Conservation (phyloP, 2,113 vertebrate genomes). For the Macrotus californicus region DNA sequence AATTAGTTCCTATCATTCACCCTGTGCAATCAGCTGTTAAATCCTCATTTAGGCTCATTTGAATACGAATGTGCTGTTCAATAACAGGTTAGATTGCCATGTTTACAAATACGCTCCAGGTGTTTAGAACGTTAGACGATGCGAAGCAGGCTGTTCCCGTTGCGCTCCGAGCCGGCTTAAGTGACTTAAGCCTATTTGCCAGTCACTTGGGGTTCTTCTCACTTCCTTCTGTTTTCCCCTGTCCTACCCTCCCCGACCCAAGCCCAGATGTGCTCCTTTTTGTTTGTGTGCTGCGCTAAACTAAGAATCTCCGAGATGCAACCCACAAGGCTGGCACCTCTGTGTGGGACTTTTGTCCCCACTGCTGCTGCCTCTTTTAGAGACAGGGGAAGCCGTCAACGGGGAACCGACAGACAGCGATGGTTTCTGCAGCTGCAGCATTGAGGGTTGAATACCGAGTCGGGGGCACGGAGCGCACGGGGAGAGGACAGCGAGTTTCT, state of each 20-base stretch:
- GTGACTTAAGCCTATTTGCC: constrained; percentile 80
- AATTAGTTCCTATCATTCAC: constrained; percentile 81
- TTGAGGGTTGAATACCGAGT: background rate
- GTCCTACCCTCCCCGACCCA: constrained; percentile 29
- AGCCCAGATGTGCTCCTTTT: constrained; percentile 56
- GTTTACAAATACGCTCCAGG: constrained; percentile 86
- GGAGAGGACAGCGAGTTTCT: background rate
- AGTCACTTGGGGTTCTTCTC: constrained; percentile 77
- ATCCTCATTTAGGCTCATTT: constrained; percentile 83
- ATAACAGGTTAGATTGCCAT: constrained; percentile 81
- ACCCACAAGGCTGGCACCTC: constrained; percentile 71
- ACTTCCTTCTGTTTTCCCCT: constrained; percentile 59
- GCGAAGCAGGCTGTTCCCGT: constrained; percentile 73
- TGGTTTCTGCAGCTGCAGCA: background rate
- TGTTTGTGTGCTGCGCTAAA: constrained; percentile 66
- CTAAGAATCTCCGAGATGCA: constrained; percentile 66
- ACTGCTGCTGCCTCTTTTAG: constrained; percentile 66
- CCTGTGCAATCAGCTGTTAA: constrained; percentile 84
- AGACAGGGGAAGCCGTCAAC: constrained; percentile 30
- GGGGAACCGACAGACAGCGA: background rate
- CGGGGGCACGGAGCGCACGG: background rate
- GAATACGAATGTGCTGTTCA: constrained; percentile 76
- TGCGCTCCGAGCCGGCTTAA: constrained; percentile 69
- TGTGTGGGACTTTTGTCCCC: constrained; percentile 56
- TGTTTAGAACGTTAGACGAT: constrained; percentile 82